Conservation (phyloP, 2,113 vertebrate genomes). For the Hyperopisus bebe region DNA sequence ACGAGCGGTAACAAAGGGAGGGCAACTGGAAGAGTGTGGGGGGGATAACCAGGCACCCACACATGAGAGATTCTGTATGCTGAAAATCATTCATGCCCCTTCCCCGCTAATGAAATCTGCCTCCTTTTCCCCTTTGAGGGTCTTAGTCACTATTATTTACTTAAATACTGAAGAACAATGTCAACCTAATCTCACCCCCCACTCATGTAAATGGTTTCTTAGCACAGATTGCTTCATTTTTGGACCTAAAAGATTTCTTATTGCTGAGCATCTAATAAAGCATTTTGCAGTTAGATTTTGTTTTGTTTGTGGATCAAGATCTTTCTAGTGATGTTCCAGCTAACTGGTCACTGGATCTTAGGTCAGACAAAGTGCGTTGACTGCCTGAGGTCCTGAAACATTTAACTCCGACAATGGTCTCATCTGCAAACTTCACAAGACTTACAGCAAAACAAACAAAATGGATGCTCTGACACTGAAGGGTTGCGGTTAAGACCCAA, state of each 20-base stretch:
- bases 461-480: not conserved
- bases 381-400: not conserved
- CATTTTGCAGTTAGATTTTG: not conserved
- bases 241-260: not conserved
- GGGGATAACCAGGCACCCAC: not conserved
- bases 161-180: constrained; percentile 4
- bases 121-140: not conserved
- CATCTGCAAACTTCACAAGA: not conserved
- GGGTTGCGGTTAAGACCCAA: not conserved
- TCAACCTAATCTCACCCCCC: not conserved
- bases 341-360: not conserved
- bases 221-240: not conserved
- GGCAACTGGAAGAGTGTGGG: not conserved
- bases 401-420: not conserved
- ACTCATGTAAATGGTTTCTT: not conserved
- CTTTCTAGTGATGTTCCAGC: not conserved
- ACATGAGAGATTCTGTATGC: not conserved
- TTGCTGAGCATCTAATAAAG: not conserved
- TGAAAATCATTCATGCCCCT: not conserved
- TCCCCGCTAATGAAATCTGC: not conserved
- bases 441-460: not conserved
- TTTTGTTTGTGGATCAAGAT: not conserved
- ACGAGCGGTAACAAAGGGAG: not conserved
- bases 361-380: not conserved
- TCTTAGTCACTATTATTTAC: not conserved